Evolutionary conservation across 2,888 invertebrate genomes (phyloP), one percentile per base, ranked within the genome.

Genomic region (Miltochrista miniata): DNA sequence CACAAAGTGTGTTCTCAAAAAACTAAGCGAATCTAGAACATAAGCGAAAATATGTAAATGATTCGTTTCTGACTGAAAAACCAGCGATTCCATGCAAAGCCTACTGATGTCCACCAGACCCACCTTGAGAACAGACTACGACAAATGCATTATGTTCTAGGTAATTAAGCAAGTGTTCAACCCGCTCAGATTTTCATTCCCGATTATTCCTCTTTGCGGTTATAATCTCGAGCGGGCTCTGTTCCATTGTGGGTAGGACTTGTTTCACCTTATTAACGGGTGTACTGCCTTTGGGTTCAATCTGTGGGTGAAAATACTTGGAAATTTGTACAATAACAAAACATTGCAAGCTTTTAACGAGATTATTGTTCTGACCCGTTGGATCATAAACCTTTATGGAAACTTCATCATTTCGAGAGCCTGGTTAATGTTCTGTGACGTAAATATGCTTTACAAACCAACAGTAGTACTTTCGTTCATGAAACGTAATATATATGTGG

Each of bases 231-330:
- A 34, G 39, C 13, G 18, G 41, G 33, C 31, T 12, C 12, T 14
- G 42, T 43, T 39, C 36, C 49, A 54, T 59, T 55, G 44, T 59
- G 34, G 38, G 30, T 10, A 7, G 39, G 40, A 42, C 48, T 48
- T 49, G 51, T 54, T 49, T 42, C 36, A 40, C 39, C 40, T 50
- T 58, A 52, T 56, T 60, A 33, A n/a, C n/a, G n/a, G n/a, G n/a
- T n/a, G n/a, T n/a, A n/a, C n/a, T 10, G 34, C 13, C 12, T 13
- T n/a, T 15, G 43, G 31, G 51, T 45, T 38, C 62, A 49, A 59
- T 56, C 49, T 51, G 24, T 37, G 53, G 61, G 63, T 69, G 66
- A 61, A 63, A 65, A 54, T 50, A 41, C 41, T 61, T 56, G 45
- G 48, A 38, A 42, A 41, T 47, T 51, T 54, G 48, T 45, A 49